phyloP scores from a whole-genome alignment of 2,113 vertebrate species.

The Carollia perspicillata region DNA sequence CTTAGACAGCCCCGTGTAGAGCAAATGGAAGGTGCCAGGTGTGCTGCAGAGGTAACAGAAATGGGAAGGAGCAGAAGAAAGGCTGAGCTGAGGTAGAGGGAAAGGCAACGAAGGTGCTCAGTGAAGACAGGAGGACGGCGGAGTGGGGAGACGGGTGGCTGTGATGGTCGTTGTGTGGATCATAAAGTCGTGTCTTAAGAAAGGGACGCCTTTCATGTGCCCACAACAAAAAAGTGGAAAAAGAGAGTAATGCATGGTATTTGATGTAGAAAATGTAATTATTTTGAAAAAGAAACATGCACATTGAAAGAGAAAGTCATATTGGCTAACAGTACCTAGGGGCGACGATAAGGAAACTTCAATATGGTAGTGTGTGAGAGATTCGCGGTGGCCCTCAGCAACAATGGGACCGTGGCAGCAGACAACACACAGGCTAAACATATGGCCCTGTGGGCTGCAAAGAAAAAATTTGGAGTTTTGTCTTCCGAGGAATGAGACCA shows the following conservation, averaged over 20 bases:
- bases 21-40: background rate
- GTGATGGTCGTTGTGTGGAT: background rate
- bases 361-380: background rate
- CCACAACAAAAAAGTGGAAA: background rate
- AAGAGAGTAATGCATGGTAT: background rate
- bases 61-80: background rate
- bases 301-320: background rate
- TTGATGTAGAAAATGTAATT: background rate
- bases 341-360: background rate
- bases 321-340: background rate
- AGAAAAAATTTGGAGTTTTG: background rate
- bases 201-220: background rate
- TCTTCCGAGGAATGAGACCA: background rate
- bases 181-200: background rate
- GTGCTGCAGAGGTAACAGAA: background rate
- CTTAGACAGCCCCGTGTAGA: background rate
- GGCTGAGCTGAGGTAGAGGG: background rate
- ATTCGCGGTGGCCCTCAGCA: background rate
- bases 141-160: background rate
- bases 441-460: background rate
- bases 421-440: background rate
- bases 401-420: background rate
- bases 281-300: background rate
- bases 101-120: background rate
- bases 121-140: background rate